phyloP scores from a whole-genome alignment of 2,113 vertebrate genomes.

The Cottus gobio region DNA sequence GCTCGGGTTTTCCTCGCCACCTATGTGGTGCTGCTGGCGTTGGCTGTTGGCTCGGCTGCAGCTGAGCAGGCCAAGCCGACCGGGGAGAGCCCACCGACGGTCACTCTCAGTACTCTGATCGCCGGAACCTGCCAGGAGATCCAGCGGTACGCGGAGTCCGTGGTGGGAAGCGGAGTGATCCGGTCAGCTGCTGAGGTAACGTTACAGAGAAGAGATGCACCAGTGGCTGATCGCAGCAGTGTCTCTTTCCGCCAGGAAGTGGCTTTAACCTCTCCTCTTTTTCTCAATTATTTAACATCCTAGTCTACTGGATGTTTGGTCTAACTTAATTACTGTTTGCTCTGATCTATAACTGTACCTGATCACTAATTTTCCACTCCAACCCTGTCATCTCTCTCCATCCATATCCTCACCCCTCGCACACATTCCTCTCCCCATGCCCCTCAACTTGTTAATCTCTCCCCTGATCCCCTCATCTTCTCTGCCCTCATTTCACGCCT shows the following conservation, averaged over 20 bases:
- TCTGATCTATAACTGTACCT: conserved; percentile 38
- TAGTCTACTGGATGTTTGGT: neutral
- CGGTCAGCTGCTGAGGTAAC: conserved; percentile 76
- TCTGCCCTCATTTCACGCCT: conserved; percentile 62
- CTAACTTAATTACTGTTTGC: conserved; percentile 53
- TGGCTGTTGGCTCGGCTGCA: conserved; percentile 44
- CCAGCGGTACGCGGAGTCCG: conserved; percentile 73
- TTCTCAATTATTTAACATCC: conserved; percentile 18
- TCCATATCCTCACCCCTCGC: conserved; percentile 30
- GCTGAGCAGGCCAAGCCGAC: conserved; percentile 31
- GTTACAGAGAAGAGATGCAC: conserved; percentile 18
- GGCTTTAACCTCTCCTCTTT: neutral
- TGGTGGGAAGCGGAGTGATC: conserved; percentile 75
- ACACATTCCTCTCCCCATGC: conserved; percentile 35
- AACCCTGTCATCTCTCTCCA: conserved; percentile 44
- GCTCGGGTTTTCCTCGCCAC: conserved; percentile 42
- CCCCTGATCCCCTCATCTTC: conserved; percentile 62
- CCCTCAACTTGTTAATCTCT: conserved; percentile 70
- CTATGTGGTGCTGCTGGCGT: conserved; percentile 44
- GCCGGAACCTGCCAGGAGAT: conserved; percentile 65
- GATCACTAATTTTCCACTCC: conserved; percentile 61
- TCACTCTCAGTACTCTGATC: conserved; percentile 65
- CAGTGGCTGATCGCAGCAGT: neutral
- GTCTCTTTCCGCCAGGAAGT: conserved; percentile 1
- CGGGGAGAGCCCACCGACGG: conserved; percentile 20